Evolutionary conservation across 2,797 vertebrate genomes (phyloP).

Genomic region (Mionectes olivaceus): DNA sequence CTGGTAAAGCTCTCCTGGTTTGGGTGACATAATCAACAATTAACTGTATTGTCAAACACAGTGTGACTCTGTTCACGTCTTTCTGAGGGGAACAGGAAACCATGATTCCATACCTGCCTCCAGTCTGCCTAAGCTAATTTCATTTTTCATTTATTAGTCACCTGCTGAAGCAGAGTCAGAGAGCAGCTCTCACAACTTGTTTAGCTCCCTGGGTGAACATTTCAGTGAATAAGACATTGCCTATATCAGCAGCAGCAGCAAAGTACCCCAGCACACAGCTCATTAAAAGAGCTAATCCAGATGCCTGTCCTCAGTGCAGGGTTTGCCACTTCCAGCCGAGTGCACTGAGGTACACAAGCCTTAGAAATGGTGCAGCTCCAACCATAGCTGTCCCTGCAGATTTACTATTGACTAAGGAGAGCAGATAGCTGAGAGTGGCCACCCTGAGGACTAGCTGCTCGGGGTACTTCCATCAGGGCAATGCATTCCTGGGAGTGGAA

Average conservation of each 20-base stretch:
- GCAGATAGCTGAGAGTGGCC: accelerated
- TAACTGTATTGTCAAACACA: not conserved
- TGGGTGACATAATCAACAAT: not conserved
- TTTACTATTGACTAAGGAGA: not conserved
- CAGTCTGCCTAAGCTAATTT: not conserved
- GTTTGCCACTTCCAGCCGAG: not conserved
- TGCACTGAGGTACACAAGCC: not conserved
- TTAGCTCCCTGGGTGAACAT: not conserved
- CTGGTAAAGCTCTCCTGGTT: not conserved
- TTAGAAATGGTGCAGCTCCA: not conserved
- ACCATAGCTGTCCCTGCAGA: not conserved
- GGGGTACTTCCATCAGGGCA: not conserved
- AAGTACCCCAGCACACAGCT: not conserved
- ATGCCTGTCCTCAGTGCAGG: accelerated
- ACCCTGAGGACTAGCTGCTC: not conserved
- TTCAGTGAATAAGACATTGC: not conserved
- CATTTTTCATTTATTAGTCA: not conserved
- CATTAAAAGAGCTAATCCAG: not conserved
- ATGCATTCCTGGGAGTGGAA: not conserved
- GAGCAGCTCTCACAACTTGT: not conserved
- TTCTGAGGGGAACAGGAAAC: not conserved
- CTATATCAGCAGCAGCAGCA: not conserved
- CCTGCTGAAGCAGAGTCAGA: not conserved
- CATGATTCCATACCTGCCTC: not conserved
- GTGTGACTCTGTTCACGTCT: accelerated